These are phyloP conservation scores for Turritopsis dohrnii DNA, from an alignment of 30 jellyfish, hydroid and myxozoan species.

Conservation along the genomic window DNA sequence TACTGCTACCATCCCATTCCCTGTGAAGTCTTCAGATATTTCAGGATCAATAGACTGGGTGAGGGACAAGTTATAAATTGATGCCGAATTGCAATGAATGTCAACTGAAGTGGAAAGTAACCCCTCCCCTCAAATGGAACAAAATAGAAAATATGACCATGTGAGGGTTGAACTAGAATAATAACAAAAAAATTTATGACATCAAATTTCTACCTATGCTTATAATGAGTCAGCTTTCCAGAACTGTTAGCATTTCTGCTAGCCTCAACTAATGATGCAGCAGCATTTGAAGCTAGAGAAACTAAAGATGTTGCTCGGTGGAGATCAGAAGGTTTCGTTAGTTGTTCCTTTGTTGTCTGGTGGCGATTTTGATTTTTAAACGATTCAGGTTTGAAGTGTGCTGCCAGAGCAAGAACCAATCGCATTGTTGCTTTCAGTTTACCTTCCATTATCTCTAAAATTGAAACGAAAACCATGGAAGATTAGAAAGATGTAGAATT, in stretches of 20 bases:
- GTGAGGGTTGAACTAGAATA: no score
- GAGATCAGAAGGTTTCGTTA: neutral
- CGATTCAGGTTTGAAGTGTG: constrained; percentile 88
- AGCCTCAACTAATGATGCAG: constrained; percentile 81
- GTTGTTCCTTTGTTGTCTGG: neutral
- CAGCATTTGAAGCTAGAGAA: constrained; percentile 90
- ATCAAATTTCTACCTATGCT: constrained; percentile 43
- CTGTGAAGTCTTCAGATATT: no score
- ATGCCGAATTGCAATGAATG: no score
- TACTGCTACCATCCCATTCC: no score
- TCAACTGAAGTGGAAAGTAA: no score
- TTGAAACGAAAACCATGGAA: neutral
- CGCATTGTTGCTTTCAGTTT: constrained; percentile 82
- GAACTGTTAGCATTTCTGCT: constrained; percentile 62
- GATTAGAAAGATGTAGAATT: neutral
- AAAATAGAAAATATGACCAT: no score
- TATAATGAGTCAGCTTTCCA: constrained; percentile 52
- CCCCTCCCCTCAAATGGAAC: no score
- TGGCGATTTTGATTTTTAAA: constrained; percentile 28
- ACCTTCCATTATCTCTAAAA: constrained; percentile 80
- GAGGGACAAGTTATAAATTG: no score
- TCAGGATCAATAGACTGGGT: no score
- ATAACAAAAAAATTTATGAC: neutral
- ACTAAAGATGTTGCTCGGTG: constrained; percentile 69
- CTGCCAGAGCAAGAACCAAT: constrained; percentile 85